Evolutionary conservation across 2,888 invertebrate species (phyloP).

Genomic region (Deilephila elpenor): DNA sequence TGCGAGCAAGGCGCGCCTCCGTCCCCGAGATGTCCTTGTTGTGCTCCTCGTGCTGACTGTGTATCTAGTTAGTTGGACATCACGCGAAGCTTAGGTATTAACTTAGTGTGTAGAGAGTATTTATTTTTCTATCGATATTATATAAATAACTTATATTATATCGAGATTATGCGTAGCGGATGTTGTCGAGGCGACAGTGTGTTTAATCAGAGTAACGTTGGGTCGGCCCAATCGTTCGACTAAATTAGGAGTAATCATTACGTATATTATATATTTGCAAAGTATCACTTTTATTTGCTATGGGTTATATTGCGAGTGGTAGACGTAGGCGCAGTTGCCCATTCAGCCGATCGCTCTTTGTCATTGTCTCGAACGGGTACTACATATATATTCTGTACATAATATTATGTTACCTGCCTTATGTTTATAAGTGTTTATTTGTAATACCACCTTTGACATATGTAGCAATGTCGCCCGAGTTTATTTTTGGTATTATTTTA

Average conservation of each 20-base stretch:
- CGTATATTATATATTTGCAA: constrained; percentile 63
- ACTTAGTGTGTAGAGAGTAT: constrained; percentile 84
- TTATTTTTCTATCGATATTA: constrained; percentile 78
- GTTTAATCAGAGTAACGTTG: constrained; percentile 59
- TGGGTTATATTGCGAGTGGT: constrained; percentile 51
- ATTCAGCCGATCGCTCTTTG: constrained; percentile 75
- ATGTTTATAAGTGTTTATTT: constrained; percentile 83
- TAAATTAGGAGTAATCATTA: constrained; percentile 69
- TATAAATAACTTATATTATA: constrained; percentile 75
- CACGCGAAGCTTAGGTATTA: constrained; percentile 82
- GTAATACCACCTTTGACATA: constrained; percentile 86
- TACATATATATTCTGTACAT: constrained; percentile 76
- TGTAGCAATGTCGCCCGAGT: constrained; percentile 84
- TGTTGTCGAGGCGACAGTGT: constrained; percentile 80
- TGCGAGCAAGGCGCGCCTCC: constrained; percentile 75
- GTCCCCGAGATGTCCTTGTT: constrained; percentile 70
- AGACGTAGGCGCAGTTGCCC: constrained; percentile 52
- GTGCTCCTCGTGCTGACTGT: constrained; percentile 73
- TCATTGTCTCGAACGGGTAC: constrained; percentile 80
- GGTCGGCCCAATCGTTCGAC: constrained; percentile 53
- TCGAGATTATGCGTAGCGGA: constrained; percentile 84
- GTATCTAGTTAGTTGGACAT: constrained; percentile 76
- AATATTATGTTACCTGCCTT: constrained; percentile 79
- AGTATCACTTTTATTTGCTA: constrained; percentile 65
- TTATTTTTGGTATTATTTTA: constrained; percentile 73